Conservation (phyloP, 2,888 invertebrate species). For the Cataglyphis livida region DNA sequence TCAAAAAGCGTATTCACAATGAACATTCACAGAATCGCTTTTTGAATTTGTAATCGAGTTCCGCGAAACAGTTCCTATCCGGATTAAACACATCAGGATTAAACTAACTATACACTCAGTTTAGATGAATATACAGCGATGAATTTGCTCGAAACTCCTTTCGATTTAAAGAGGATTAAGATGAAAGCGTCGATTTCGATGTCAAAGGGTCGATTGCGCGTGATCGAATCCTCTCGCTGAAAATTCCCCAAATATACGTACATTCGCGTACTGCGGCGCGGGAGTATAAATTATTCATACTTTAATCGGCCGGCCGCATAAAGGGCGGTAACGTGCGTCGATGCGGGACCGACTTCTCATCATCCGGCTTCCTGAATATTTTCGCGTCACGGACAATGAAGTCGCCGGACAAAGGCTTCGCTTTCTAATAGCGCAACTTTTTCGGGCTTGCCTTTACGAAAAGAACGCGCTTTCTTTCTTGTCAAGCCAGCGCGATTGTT, state of each 20-base stretch:
- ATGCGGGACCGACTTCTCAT: conserved; percentile 63
- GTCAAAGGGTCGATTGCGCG: conserved; percentile 41
- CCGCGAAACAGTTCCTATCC: conserved; percentile 35
- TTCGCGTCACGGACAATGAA: conserved; percentile 71
- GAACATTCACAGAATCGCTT: conserved; percentile 33
- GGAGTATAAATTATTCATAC: conserved; percentile 68
- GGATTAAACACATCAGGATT: conserved; percentile 48
- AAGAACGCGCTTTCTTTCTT: conserved; percentile 60
- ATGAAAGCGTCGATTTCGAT: conserved; percentile 44
- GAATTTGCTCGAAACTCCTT: conserved; percentile 22
- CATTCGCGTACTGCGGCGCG: neutral
- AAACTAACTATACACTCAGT: conserved; percentile 24
- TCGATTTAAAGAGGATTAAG: conserved; percentile 38
- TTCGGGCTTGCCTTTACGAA: conserved; percentile 38
- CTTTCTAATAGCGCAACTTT: conserved; percentile 68
- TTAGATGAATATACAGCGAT: conserved; percentile 14
- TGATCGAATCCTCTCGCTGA: conserved; percentile 20
- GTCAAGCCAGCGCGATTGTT: conserved; percentile 66
- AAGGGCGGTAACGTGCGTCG: conserved; percentile 63
- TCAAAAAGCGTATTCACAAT: neutral
- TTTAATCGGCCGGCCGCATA: conserved; percentile 66
- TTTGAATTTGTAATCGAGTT: conserved; percentile 51
- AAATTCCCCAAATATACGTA: conserved; percentile 39
- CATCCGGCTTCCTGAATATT: conserved; percentile 67
- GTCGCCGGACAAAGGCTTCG: conserved; percentile 68